A percentile compares a stretch with the other conserved stretches of the same genome.
phyloP scores from a whole-genome alignment of 1,140 invertebrate genomes.

The Trachelipus rathkii region DNA sequence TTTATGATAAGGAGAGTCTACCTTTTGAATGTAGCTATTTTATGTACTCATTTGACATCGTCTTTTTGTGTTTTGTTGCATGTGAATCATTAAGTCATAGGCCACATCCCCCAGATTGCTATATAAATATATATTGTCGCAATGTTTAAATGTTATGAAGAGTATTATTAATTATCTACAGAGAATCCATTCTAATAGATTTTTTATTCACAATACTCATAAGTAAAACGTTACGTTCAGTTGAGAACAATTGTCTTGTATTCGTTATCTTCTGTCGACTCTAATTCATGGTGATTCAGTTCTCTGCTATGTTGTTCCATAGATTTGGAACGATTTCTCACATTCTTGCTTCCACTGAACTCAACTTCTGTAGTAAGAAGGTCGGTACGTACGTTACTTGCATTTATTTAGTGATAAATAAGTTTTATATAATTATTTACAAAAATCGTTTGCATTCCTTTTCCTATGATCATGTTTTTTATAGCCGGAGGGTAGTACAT shows the following conservation, averaged over 20 bases:
- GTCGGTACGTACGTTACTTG: no score
- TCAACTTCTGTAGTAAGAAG: slow-evolving; percentile 68
- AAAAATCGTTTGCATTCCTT: no score
- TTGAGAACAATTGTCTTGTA: slow-evolving; percentile 91
- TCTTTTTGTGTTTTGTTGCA: no score
- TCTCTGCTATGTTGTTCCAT: slow-evolving; percentile 98
- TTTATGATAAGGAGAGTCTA: background rate
- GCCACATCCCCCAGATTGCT: no score
- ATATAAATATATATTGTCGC: no score
- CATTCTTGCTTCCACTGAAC: slow-evolving; percentile 90
- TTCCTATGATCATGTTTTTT: no score
- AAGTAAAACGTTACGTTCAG: slow-evolving; percentile 57
- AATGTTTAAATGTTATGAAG: no score
- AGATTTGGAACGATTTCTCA: slow-evolving; percentile 96
- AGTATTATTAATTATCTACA: no score
- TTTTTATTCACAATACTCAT: slow-evolving; percentile 68
- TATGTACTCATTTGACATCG: background rate
- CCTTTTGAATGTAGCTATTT: background rate
- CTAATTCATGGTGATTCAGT: slow-evolving; percentile 93
- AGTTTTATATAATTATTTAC: background rate
- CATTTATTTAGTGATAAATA: background rate
- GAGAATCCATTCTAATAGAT: background rate
- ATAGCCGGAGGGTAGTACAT: no score
- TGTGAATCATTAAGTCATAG: no score
- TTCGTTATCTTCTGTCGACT: slow-evolving; percentile 98